Evolutionary conservation across 2,113 vertebrate species (phyloP).

Genomic region (Neolamprologus fasciatus): DNA sequence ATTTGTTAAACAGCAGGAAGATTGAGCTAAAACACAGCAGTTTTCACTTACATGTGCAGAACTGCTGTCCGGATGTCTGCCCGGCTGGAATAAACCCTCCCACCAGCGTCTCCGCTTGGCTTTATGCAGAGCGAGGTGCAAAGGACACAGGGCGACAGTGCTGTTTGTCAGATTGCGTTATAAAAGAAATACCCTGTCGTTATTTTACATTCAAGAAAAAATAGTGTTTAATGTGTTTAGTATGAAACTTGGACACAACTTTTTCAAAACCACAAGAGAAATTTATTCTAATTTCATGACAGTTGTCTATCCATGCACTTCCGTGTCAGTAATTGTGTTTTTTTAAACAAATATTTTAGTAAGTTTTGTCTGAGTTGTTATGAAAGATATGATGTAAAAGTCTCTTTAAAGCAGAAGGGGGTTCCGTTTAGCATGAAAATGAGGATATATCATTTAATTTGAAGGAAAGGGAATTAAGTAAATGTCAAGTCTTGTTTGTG

Average conservation of each 20-base stretch:
- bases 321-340: not conserved
- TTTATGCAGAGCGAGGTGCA: not conserved
- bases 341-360: not conserved
- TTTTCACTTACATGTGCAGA: constrained; percentile 14
- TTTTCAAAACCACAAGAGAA: not conserved
- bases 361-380: not conserved
- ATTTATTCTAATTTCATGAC: not conserved
- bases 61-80: not conserved
- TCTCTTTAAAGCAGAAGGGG: not conserved
- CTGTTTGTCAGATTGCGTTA: not conserved
- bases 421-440: not conserved
- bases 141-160: not conserved
- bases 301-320: not conserved
- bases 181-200: not conserved
- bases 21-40: not conserved
- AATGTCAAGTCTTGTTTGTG: not conserved
- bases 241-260: not conserved
- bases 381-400: not conserved
- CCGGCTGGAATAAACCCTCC: constrained; percentile 8
- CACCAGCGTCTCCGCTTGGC: not conserved
- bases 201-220: not conserved
- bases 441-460: not conserved
- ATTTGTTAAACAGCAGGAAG: not conserved
- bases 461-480: not conserved
- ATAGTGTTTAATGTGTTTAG: not conserved